These are phyloP conservation scores for Brachionus koreanus DNA, from an alignment of 1,140 invertebrate species.

Conservation along the genomic window DNA sequence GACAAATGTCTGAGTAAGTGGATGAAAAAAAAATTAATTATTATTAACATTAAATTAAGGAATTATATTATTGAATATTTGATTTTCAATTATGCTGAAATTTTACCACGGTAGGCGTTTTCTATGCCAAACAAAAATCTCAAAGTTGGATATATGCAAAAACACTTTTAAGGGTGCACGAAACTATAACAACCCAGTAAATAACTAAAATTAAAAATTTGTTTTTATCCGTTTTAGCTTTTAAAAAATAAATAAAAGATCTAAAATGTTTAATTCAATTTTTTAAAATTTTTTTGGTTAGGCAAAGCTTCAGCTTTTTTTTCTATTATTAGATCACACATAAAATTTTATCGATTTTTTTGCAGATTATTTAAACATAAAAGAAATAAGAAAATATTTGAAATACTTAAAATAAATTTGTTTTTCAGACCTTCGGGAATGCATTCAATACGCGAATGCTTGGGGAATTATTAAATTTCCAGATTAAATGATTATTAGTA, in stretches of 20 bases:
- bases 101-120: background rate
- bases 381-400: background rate
- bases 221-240: background rate
- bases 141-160: background rate
- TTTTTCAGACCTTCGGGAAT: background rate
- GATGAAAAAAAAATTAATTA: background rate
- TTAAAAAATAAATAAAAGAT: background rate
- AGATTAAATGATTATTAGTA: background rate
- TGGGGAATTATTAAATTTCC: background rate
- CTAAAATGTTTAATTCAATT: background rate
- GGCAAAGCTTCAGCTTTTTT: background rate
- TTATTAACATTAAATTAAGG: background rate
- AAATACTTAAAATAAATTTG: background rate
- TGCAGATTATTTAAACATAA: background rate
- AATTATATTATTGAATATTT: background rate
- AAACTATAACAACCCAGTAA: background rate
- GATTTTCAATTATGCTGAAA: background rate
- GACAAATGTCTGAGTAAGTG: background rate
- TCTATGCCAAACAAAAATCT: background rate
- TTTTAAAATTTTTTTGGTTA: background rate
- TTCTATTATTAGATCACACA: background rate
- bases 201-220: background rate
- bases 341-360: background rate
- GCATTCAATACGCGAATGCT: background rate
- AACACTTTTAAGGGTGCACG: background rate